Evolutionary conservation across 2,113 vertebrate genomes (phyloP).

Genomic region (Mirza zaza): DNA sequence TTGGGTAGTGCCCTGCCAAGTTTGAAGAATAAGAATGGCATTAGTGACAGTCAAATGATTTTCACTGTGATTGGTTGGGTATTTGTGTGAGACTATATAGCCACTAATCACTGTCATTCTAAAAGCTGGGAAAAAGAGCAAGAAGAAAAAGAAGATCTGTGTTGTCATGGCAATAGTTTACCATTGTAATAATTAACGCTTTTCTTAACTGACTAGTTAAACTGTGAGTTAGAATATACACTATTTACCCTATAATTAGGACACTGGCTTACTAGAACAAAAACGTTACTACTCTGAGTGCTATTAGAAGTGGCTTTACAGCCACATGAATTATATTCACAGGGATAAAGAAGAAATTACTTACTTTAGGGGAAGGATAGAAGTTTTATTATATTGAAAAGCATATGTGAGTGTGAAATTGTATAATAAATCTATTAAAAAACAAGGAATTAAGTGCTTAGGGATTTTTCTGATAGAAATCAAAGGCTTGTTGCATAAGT

Average conservation of each 20-base stretch:
- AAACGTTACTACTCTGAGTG: constrained; percentile 72
- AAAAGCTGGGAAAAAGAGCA: constrained; percentile 66
- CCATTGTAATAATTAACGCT: constrained; percentile 90
- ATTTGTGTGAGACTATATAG: constrained; percentile 60
- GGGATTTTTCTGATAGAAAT: neutral
- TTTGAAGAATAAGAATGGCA: neutral
- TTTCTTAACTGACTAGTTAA: constrained; percentile 86
- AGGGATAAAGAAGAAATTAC: neutral
- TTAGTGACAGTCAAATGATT: neutral
- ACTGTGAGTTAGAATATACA: constrained; percentile 83
- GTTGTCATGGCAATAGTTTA: constrained; percentile 88
- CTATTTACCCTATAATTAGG: constrained; percentile 88
- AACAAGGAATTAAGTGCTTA: neutral
- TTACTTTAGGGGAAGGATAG: neutral
- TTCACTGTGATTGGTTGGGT: constrained; percentile 49
- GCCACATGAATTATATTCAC: constrained; percentile 72
- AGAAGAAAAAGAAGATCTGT: constrained; percentile 64
- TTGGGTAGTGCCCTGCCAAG: neutral
- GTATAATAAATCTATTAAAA: neutral
- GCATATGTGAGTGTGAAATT: neutral
- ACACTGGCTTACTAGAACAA: constrained; percentile 82
- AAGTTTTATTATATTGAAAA: constrained; percentile 14
- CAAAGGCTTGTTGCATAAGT: neutral
- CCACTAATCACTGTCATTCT: constrained; percentile 76
- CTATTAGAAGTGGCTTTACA: constrained; percentile 68